Evolutionary conservation across 2,113 vertebrate species (phyloP).

Genomic region (Cacatua alba): DNA sequence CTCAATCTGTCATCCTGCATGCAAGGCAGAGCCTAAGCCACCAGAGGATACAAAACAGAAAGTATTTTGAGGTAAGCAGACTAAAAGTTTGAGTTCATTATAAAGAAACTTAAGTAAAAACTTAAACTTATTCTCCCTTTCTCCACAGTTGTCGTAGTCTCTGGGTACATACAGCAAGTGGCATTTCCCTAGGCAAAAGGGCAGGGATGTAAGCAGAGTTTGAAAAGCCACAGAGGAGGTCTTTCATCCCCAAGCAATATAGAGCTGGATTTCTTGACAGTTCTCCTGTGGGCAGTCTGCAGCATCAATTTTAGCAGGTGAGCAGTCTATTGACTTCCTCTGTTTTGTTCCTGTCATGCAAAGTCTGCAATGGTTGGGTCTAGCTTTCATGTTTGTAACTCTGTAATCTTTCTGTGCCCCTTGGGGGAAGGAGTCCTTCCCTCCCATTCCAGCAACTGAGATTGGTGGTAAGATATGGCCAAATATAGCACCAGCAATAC

Average conservation of each 20-base stretch:
- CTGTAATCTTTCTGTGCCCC: background rate
- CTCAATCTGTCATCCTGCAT: conserved; percentile 49
- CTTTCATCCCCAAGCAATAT: background rate
- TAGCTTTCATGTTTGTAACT: background rate
- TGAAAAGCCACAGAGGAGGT: background rate
- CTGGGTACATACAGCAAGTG: rapidly evolving
- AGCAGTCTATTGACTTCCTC: background rate
- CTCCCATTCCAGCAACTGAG: background rate
- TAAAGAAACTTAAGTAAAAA: background rate
- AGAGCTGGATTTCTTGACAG: background rate
- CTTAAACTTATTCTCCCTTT: background rate
- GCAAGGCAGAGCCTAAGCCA: background rate
- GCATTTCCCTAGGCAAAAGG: background rate
- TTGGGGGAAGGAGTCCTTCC: background rate
- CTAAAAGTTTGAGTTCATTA: background rate
- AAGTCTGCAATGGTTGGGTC: background rate
- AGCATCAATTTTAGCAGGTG: background rate
- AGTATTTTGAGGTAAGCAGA: background rate
- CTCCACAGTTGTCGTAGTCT: background rate
- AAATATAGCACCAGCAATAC: background rate
- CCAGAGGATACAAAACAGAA: background rate
- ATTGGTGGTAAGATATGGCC: background rate
- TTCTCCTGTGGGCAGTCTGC: background rate
- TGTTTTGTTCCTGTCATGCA: background rate
- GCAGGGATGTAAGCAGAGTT: background rate